These are phyloP conservation scores for Bothrops jararaca DNA, from an alignment of 2,113 vertebrate genomes.

Conservation along the genomic window DNA sequence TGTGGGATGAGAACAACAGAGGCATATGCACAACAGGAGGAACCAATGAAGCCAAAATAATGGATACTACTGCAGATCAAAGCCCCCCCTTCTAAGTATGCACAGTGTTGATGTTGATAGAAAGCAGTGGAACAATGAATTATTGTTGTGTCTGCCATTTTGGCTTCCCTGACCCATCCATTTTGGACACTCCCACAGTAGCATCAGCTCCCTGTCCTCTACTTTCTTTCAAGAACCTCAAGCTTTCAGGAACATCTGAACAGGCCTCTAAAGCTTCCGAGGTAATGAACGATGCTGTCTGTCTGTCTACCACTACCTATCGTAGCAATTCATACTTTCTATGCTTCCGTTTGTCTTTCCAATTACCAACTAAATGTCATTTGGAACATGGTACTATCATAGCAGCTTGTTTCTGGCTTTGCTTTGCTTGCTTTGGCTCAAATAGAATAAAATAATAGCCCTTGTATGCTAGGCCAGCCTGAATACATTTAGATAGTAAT, in stretches of 20 bases:
- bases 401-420: not conserved
- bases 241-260: not conserved
- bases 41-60: not conserved
- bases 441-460: not conserved
- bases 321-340: not conserved
- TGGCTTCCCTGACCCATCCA: not conserved
- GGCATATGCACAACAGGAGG: not conserved
- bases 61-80: not conserved
- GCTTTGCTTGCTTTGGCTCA: not conserved
- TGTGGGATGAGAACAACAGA: not conserved
- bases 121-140: too few relatives aligned
- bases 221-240: not conserved
- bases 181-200: not conserved
- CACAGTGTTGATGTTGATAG: too few relatives aligned
- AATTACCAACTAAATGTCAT: not conserved
- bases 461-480: slow-evolving; percentile 35
- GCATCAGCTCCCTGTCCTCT: not conserved
- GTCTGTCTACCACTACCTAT: not conserved
- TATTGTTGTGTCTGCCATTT: too few relatives aligned
- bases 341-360: not conserved
- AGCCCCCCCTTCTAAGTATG: not conserved
- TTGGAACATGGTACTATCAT: not conserved
- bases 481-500: slow-evolving; percentile 29
- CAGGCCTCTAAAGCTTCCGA: not conserved
- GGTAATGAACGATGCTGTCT: not conserved